phyloP scores from a whole-genome alignment of 2,888 invertebrate species.

The Leptura quadrifasciata region DNA sequence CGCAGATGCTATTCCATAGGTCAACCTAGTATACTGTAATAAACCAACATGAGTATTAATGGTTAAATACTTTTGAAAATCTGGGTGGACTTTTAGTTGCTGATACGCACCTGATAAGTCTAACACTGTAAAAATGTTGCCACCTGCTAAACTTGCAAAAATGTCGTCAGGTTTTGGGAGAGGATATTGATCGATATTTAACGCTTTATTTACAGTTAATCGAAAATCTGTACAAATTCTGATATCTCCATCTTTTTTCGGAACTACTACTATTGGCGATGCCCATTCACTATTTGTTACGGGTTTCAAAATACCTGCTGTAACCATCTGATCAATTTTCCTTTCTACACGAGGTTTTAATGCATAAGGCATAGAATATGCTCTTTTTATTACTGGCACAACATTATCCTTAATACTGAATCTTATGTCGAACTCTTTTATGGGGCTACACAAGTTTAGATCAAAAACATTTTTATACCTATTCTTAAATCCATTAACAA shows the following conservation, averaged over 20 bases:
- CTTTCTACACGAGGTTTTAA: neutral
- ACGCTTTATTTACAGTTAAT: neutral
- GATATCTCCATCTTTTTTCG: neutral
- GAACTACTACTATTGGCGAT: neutral
- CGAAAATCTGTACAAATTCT: neutral
- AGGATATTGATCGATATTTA: neutral
- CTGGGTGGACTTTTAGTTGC: neutral
- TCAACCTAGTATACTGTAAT: neutral
- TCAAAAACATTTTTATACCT: neutral
- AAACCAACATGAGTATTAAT: neutral
- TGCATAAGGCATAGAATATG: neutral
- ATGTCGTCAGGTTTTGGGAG: neutral
- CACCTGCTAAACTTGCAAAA: neutral
- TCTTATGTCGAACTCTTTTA: neutral
- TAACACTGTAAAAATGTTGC: neutral
- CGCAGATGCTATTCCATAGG: neutral
- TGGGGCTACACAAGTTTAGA: neutral
- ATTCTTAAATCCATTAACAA: neutral
- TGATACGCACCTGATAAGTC: neutral
- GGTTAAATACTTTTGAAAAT: neutral
- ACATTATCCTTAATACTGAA: neutral
- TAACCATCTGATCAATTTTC: neutral
- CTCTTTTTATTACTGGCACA: neutral
- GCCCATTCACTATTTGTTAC: neutral
- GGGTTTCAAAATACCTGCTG: neutral